A percentile compares a stretch with the other conserved stretches of the same genome.
Evolutionary conservation across 2,797 vertebrate genomes (phyloP).

Genomic region (Martes flavigula): DNA sequence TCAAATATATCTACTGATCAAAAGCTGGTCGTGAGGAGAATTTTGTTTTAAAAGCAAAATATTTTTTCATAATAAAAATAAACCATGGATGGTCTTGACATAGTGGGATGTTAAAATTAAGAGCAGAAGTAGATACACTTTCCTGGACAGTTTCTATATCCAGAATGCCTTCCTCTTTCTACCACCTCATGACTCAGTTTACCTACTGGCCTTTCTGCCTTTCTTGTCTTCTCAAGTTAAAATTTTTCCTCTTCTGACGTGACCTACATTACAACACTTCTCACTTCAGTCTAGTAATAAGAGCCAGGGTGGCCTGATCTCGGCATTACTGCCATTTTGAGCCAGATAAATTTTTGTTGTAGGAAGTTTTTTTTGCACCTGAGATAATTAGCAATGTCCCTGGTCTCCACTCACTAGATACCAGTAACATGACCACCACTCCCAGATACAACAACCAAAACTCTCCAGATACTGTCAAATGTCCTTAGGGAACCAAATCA

Average conservation of each 20-base stretch:
- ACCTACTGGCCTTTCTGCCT: not conserved
- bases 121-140: not conserved
- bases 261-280: not conserved
- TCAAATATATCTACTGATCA: not conserved
- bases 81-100: not conserved
- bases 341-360: not conserved
- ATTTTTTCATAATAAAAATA: not conserved
- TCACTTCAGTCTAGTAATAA: not conserved
- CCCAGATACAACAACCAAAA: not conserved
- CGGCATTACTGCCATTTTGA: not conserved
- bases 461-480: not conserved
- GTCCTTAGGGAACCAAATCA: not conserved
- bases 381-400: not conserved
- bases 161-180: not conserved
- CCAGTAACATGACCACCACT: not conserved
- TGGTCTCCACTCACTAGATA: not conserved
- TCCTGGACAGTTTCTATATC: not conserved
- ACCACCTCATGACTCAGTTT: not conserved
- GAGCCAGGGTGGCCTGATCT: not conserved
- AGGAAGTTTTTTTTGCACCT: not conserved
- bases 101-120: not conserved
- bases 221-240: not conserved
- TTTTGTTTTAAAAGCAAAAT: constrained; percentile 25
- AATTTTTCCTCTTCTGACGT: not conserved
- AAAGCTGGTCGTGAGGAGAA: not conserved